Conservation (phyloP, 2,888 invertebrate genomes). For the Strigamia transsilvanica region DNA sequence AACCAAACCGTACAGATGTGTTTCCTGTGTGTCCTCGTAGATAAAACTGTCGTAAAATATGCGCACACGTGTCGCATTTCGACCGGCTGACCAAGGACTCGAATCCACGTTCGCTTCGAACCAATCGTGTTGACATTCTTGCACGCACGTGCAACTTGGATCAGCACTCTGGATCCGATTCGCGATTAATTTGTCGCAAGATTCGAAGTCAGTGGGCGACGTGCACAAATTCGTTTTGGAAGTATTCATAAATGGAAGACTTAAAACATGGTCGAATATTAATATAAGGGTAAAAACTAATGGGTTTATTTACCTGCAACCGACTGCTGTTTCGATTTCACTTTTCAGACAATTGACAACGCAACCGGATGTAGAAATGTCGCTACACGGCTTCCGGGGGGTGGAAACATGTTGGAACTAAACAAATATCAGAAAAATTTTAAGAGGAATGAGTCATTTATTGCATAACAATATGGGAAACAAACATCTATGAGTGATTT, state of each 20-base stretch:
- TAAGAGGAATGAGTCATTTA: too few relatives aligned
- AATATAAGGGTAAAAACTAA: neutral
- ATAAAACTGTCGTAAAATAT: neutral
- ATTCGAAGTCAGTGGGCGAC: neutral
- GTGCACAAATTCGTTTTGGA: neutral
- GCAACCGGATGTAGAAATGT: neutral
- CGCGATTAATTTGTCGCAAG: neutral
- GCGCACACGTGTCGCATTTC: neutral
- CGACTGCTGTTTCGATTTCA: neutral
- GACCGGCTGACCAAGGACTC: neutral
- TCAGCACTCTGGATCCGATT: neutral
- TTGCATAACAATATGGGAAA: too few relatives aligned
- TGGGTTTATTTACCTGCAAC: neutral
- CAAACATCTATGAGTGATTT: too few relatives aligned
- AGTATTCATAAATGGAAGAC: neutral
- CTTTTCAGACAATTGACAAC: neutral
- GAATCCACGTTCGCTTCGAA: constrained; percentile 7
- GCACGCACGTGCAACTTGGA: neutral
- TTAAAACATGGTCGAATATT: neutral
- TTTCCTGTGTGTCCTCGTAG: neutral
- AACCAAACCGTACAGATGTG: neutral
- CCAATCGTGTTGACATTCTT: neutral
- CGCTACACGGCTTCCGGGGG: neutral
- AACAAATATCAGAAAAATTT: too few relatives aligned
- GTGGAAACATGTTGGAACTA: neutral